Base-by-base conservation (phyloP, 2,888 invertebrate genomes). In the Macrostomum cliftonense region DNA sequence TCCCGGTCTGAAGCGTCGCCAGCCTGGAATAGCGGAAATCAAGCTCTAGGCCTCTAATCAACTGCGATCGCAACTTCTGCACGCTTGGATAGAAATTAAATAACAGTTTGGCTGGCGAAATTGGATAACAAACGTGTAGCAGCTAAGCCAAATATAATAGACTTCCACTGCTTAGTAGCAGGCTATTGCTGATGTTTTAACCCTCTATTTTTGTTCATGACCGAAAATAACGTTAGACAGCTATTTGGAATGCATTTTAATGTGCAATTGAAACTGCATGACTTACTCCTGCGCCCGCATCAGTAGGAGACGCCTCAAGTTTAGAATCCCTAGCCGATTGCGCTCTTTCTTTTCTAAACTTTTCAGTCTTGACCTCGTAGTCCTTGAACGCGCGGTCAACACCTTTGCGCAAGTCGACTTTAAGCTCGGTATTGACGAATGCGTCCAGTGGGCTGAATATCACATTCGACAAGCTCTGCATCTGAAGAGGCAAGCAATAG, bases 1-100 rank as follows among this genome's bases (percentile, higher is more conserved):
- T 93, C 93, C 68, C 89, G 89, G 65, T 91, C 89, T 85, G 91
- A 87, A 73, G 91, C 91, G 66, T 93, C 91, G 19, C 91, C 91
- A 61, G 93, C 83, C 65, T 68, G 54, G 14, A 54, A 83, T 65
- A 88, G 78, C 53, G 87, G 85, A 50, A 20, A 16, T 21, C 12
- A 44, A 7, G 16, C 16, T 2, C 16, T 13, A 44, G 16, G 16
- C 4, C 16, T 9, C 5, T 17, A 19, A 5, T 7, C 19, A 19
- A 13, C 20, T 12, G n/a, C n/a, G 13, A 28, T 28, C 28, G 28
- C 9, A 28, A 28, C 4, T 28, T 7, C 28, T 28, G 9, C 28
- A 28, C 4, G 28, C 28, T 9, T 9, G 9, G 28, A 7, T 28
- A 28, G 28, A 28, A 28, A 9, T 4, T 9, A 9, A 28, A 28